Conservation (phyloP, 2,113 vertebrate species). For the Notarius quadriscutis region DNA sequence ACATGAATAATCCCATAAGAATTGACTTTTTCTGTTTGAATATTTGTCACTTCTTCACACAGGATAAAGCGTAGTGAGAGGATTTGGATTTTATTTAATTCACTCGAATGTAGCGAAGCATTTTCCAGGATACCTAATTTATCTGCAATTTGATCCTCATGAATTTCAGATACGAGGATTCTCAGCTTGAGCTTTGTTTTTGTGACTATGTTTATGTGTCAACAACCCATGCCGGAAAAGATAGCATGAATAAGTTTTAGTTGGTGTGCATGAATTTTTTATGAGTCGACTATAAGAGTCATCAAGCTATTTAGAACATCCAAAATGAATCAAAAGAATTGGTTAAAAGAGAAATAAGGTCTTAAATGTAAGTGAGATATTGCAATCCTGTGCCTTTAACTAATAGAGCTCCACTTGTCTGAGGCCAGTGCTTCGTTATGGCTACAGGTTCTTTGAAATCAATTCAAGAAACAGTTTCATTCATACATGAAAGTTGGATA, state of each 20-base stretch:
- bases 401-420: constrained; percentile 33
- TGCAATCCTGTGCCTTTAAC: constrained; percentile 30
- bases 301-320: not conserved
- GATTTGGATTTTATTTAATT: constrained; percentile 8
- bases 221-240: not conserved
- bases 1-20: not conserved
- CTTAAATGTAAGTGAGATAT: constrained; percentile 3
- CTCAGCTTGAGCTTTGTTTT: constrained; percentile 33
- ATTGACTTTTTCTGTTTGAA: not conserved
- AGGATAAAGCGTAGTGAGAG: constrained; percentile 54
- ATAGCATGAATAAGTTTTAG: constrained; percentile 15
- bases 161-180: constrained; percentile 41
- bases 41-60: constrained; percentile 59
- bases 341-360: not conserved
- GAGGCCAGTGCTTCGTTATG: constrained; percentile 58
- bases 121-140: constrained; percentile 36
- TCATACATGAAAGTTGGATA: constrained; percentile 68
- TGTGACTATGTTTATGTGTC: not conserved
- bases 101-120: constrained; percentile 10
- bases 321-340: constrained; percentile 4
- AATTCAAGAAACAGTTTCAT: constrained; percentile 72
- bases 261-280: constrained; percentile 28
- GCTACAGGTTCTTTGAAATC: constrained; percentile 66
- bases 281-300: constrained; percentile 12
- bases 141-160: constrained; percentile 44